Evolutionary conservation across 1,140 invertebrate genomes (phyloP), one percentile per base, ranked within the genome.

Genomic region (Caenorhabditis tropicalis): DNA sequence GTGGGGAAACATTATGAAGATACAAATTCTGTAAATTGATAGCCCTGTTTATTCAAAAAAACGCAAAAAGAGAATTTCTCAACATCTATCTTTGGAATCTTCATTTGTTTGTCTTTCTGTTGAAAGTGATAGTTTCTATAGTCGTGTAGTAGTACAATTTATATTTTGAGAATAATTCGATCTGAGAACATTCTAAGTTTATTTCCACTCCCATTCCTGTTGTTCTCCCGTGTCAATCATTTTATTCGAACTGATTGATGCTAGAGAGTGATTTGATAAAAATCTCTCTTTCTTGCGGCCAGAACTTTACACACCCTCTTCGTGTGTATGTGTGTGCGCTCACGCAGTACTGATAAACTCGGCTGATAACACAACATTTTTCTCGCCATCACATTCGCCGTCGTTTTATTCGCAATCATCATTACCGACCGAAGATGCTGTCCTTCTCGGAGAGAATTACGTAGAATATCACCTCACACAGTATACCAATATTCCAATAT

Each of bases 281-380:
- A 43, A 74, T 74, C n/a, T 46, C 7, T 46, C n/a, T 24, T 24
- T 6, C 12, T n/a, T 9, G 31, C 36, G n/a, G 31, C 36, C 65
- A 74, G n/a, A 74, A 74, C 65, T 74, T 74, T 74, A 74, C 65
- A 74, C 65, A 74, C 36, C 15, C 21, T 24, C 10, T 74, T 12
- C 36, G 15, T 46, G 58, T 7, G 29, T 12, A 16, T 21, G 49
- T n/a, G 16, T 3, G 56, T 29, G 58, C 9, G 58, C 58, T 29
- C 65, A 24, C 36, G 29, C 36, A 58, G 36, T 43, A 74, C 36
- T 74, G 65, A 74, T 74, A 74, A 74, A 74, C 65, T 74, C 36
- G 65, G 36, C 36, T 74, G 65, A 74, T 74, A 74, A 74, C 29
- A 65, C 65, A 74, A 74, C 29, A 36, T 15, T 74, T 65, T 74